Evolutionary conservation across 2,113 vertebrate species (phyloP).

Genomic region (Anhinga rufa): DNA sequence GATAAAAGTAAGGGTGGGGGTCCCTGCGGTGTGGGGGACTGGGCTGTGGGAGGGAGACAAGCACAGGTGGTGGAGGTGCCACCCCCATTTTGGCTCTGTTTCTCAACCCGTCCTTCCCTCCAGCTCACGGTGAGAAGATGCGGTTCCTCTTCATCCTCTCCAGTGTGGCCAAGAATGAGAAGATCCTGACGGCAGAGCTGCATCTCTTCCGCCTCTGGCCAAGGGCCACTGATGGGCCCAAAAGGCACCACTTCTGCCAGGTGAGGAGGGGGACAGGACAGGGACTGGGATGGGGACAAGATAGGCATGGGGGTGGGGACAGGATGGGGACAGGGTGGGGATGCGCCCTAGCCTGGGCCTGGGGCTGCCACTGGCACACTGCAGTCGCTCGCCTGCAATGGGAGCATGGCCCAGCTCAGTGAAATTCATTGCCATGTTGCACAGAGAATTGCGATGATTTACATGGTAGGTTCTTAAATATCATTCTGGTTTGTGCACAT

Average conservation of each 20-base stretch:
- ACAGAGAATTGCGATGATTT: background rate
- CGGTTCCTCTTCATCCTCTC: conserved; percentile 83
- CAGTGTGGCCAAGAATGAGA: conserved; percentile 80
- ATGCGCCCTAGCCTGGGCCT: background rate
- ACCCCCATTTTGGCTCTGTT: background rate
- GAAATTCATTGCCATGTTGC: accelerated
- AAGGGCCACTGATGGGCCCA: background rate
- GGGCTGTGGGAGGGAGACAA: background rate
- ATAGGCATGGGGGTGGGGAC: background rate
- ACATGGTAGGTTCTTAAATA: background rate
- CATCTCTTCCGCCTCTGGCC: conserved; percentile 86
- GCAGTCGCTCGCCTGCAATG: background rate
- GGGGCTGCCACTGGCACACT: background rate
- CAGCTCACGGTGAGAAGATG: conserved; percentile 79
- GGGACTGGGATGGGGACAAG: background rate
- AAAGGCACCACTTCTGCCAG: conserved; percentile 85
- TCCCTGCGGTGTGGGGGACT: background rate
- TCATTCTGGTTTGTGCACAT: background rate
- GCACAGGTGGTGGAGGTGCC: accelerated
- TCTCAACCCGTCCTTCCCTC: background rate
- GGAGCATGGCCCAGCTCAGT: accelerated
- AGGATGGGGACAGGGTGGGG: background rate
- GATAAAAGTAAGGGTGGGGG: conserved; percentile 78
- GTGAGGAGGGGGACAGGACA: conserved; percentile 17
- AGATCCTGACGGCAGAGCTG: conserved; percentile 84